phyloP scores from a whole-genome alignment of 2,888 invertebrate species.

The Eupithecia insigniata region DNA sequence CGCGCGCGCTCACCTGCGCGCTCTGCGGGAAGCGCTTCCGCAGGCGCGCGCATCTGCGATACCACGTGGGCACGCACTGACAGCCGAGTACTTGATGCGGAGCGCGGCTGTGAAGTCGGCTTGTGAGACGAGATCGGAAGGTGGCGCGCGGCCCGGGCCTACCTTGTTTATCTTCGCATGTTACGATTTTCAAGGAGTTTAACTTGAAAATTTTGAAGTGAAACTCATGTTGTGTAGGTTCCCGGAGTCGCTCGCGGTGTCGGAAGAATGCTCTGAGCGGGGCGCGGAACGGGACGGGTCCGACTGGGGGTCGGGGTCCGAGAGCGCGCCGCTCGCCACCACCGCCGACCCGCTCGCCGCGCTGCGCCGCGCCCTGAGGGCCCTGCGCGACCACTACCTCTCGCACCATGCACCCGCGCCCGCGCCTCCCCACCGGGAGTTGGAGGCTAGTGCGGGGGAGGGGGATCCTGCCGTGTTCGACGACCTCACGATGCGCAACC shows the following conservation, averaged over 20 bases:
- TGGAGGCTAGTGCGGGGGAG: constrained; percentile 9
- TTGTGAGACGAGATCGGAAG: not conserved
- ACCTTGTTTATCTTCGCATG: not conserved
- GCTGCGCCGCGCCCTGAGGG: constrained; percentile 51
- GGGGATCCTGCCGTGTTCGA: constrained; percentile 58
- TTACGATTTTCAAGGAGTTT: not conserved
- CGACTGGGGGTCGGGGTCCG: not conserved
- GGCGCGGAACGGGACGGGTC: constrained; percentile 21
- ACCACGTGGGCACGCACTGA: constrained; percentile 68
- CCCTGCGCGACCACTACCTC: constrained; percentile 66
- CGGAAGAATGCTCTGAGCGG: constrained; percentile 7
- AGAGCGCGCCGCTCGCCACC: constrained; percentile 25
- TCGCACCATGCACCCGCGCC: constrained; percentile 47
- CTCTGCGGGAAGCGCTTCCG: constrained; percentile 68
- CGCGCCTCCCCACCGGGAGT: constrained; percentile 40
- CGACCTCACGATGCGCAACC: constrained; percentile 69
- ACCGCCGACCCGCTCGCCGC: constrained; percentile 27
- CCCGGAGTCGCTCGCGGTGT: constrained; percentile 17
- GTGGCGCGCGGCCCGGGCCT: not conserved
- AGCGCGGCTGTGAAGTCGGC: not conserved
- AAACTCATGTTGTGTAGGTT: constrained; percentile 25
- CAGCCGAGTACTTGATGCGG: constrained; percentile 28
- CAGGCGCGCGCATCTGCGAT: constrained; percentile 67
- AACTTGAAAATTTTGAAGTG: not conserved
- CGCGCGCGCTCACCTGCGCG: constrained; percentile 61